Evolutionary conservation across 2,797 vertebrate genomes (phyloP).

Genomic region (Steatocranus sp.): DNA sequence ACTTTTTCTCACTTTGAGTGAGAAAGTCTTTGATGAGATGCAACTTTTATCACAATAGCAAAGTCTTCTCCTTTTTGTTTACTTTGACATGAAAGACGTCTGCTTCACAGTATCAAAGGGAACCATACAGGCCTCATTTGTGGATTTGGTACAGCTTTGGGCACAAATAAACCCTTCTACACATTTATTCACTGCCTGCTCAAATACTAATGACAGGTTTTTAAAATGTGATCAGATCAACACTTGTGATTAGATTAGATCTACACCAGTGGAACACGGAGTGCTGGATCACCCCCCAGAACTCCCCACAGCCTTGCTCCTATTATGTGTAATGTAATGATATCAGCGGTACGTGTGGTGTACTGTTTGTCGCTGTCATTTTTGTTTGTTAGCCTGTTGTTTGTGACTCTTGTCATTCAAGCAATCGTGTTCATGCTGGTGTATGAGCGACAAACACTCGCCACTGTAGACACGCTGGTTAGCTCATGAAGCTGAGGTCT

Average conservation of each 20-base stretch:
- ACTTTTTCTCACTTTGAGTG: background rate
- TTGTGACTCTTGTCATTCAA: background rate
- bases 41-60: background rate
- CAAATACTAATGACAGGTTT: background rate
- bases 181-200: background rate
- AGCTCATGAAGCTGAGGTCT: background rate
- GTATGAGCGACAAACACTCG: background rate
- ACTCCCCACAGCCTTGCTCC: background rate
- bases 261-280: background rate
- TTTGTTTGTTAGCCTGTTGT: background rate
- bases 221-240: background rate
- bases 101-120: conserved; percentile 18
- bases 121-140: background rate
- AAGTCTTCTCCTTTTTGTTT: background rate
- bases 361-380: background rate
- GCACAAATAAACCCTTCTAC: background rate
- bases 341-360: background rate
- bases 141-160: background rate
- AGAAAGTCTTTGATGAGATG: conserved; percentile 17
- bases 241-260: background rate
- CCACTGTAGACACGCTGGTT: background rate
- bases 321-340: background rate
- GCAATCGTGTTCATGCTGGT: background rate
- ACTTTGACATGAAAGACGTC: background rate
- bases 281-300: background rate